Percentiles rank a stretch among this genome's conserved stretches.
phyloP scores from a whole-genome alignment of 1,140 invertebrate species.

The Lineus longissimus region DNA sequence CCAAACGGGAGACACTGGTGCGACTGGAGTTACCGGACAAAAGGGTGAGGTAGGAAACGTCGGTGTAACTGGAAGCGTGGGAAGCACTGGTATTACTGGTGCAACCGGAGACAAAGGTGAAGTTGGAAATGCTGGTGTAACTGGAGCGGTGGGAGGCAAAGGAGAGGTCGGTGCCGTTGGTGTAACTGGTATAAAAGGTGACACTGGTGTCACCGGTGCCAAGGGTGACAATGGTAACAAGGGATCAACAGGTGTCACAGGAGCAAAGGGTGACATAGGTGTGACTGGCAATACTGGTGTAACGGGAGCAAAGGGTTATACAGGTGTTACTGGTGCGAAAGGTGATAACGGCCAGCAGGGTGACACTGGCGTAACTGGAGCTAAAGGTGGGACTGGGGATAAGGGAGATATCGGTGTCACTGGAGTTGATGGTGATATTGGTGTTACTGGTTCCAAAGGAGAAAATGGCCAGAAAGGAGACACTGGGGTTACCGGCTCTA shows the following conservation, averaged over 20 bases:
- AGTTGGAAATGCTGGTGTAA: conserved; percentile 5
- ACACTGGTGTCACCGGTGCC: not conserved
- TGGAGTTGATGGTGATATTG: not conserved
- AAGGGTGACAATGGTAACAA: not conserved
- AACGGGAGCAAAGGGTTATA: not conserved
- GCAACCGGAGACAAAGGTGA: not conserved
- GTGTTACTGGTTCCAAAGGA: not conserved
- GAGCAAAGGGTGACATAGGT: conserved; percentile 1
- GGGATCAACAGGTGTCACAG: not conserved
- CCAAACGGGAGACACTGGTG: not conserved
- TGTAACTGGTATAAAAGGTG: not conserved
- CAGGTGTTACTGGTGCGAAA: not conserved
- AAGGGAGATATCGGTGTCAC: not conserved
- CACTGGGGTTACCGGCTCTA: not conserved
- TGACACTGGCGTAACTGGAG: not conserved
- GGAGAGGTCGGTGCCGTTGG: conserved; percentile 55
- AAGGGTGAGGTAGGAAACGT: conserved; percentile 6
- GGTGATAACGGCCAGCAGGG: not conserved
- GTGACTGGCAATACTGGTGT: too few relatives aligned
- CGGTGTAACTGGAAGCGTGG: conserved; percentile 1
- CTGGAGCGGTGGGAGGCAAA: conserved; percentile 60
- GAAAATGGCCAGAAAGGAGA: not conserved
- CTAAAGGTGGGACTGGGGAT: not conserved
- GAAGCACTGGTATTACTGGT: not conserved
- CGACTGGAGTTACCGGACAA: conserved; percentile 1